These are phyloP conservation scores for Phthorimaea operculella DNA, from an alignment of 1,140 invertebrate species.

Conservation along the genomic window DNA sequence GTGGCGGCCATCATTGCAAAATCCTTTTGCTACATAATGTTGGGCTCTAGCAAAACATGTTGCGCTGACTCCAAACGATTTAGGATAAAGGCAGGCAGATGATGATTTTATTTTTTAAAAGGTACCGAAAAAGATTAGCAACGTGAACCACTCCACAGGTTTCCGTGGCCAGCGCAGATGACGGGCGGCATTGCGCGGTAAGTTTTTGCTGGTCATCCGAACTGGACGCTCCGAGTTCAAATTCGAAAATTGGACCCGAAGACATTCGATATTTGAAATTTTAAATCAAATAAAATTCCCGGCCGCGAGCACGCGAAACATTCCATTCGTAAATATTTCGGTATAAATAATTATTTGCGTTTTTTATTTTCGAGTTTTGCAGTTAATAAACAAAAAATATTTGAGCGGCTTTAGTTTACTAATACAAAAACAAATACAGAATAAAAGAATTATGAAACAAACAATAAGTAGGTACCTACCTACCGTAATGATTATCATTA, in stretches of 20 bases:
- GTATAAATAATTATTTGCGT: neutral
- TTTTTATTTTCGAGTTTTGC: neutral
- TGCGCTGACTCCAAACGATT: too few relatives aligned
- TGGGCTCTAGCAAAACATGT: too few relatives aligned
- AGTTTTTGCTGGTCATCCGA: constrained; percentile 63
- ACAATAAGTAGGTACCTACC: too few relatives aligned
- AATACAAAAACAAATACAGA: too few relatives aligned
- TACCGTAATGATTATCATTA: too few relatives aligned
- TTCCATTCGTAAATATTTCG: constrained; percentile 21
- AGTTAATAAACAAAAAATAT: too few relatives aligned
- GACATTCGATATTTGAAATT: constrained; percentile 62
- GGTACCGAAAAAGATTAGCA: neutral
- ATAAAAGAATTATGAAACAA: too few relatives aligned
- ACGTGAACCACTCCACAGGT: constrained; percentile 18
- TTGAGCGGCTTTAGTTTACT: too few relatives aligned
- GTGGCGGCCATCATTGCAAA: too few relatives aligned
- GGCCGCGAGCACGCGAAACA: constrained; percentile 25
- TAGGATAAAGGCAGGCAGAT: too few relatives aligned
- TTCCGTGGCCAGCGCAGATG: constrained; percentile 47
- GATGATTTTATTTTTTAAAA: too few relatives aligned
- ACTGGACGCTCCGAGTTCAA: constrained; percentile 67
- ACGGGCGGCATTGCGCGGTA: constrained; percentile 59
- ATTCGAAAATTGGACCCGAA: constrained; percentile 64
- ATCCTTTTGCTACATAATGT: too few relatives aligned
- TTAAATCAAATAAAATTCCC: constrained; percentile 55